A percentile compares a stretch with the other conserved stretches of the same genome.
These are phyloP conservation scores for Clistopyga incitator DNA, from an alignment of 2,888 invertebrate genomes.

Conservation along the genomic window DNA sequence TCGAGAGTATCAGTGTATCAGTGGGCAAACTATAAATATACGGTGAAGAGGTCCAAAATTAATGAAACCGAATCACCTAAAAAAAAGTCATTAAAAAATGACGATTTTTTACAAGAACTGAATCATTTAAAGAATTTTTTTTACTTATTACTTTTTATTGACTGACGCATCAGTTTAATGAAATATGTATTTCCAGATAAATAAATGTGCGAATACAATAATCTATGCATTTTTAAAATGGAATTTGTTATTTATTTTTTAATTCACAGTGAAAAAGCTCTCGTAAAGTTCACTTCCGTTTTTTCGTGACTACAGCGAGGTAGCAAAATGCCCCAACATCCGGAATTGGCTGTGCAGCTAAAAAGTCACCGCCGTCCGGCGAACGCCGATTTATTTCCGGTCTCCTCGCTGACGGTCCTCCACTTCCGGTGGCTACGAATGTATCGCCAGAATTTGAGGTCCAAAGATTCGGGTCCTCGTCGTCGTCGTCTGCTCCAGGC, in stretches of 20 bases:
- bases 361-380: conserved; percentile 86
- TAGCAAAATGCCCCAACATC: conserved; percentile 87
- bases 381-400: conserved; percentile 85
- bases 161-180: too few species aligned
- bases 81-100: too few species aligned
- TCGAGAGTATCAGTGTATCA: too few species aligned
- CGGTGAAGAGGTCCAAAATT: too few species aligned
- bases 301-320: conserved; percentile 85
- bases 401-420: conserved; percentile 70
- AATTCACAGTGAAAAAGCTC: not conserved
- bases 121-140: too few species aligned
- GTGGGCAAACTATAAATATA: too few species aligned
- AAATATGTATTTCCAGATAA: not conserved
- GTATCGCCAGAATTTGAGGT: conserved; percentile 61
- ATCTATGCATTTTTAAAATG: not conserved
- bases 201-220: not conserved
- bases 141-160: too few species aligned
- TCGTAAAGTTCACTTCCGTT: conserved; percentile 64
- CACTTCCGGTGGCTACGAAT: conserved; percentile 48
- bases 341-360: conserved; percentile 86
- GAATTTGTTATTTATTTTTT: conserved; percentile 37
- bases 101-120: too few species aligned
- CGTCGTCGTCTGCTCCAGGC: conserved; percentile 44
- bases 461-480: conserved; percentile 54
- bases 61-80: too few species aligned